Conservation (phyloP, 1,140 invertebrate genomes). For the Drosophila micromelanica region DNA sequence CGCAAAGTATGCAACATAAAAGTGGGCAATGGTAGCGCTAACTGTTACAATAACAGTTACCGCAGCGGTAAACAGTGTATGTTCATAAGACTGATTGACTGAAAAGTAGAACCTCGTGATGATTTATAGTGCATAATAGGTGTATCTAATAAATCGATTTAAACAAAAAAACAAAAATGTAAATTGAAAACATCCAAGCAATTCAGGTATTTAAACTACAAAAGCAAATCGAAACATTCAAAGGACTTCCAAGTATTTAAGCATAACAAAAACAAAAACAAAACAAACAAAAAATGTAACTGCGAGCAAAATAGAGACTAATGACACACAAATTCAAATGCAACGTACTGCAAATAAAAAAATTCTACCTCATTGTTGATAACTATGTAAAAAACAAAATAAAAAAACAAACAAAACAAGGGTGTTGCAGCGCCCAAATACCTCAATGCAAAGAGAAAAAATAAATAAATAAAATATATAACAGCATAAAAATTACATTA, state of each 20-base stretch:
- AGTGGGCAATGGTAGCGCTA: conserved; percentile 5
- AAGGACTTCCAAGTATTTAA: conserved; percentile 72
- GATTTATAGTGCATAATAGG: conserved; percentile 43
- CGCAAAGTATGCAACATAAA: conserved; percentile 30
- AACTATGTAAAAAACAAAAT: conserved; percentile 48
- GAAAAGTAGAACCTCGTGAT: conserved; percentile 48
- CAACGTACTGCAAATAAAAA: conserved; percentile 51
- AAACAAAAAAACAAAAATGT: neutral
- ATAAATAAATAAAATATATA: conserved; percentile 4
- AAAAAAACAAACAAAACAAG: conserved; percentile 37
- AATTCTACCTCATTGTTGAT: conserved; percentile 81
- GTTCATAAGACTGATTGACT: conserved; percentile 61
- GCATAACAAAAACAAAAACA: conserved; percentile 41
- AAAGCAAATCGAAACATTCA: conserved; percentile 66
- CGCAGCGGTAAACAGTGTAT: conserved; percentile 55
- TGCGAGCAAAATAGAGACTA: conserved; percentile 47
- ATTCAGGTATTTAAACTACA: conserved; percentile 79
- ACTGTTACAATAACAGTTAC: conserved; percentile 9
- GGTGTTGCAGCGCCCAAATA: conserved; percentile 69
- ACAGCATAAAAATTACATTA: conserved; percentile 1
- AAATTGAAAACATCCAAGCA: conserved; percentile 69
- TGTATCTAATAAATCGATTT: conserved; percentile 28
- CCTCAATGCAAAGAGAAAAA: conserved; percentile 52
- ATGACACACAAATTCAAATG: conserved; percentile 31
- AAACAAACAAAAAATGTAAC: conserved; percentile 53